Base-by-base conservation (phyloP, 2,888 invertebrate genomes). In the Macrophya annulata region DNA sequence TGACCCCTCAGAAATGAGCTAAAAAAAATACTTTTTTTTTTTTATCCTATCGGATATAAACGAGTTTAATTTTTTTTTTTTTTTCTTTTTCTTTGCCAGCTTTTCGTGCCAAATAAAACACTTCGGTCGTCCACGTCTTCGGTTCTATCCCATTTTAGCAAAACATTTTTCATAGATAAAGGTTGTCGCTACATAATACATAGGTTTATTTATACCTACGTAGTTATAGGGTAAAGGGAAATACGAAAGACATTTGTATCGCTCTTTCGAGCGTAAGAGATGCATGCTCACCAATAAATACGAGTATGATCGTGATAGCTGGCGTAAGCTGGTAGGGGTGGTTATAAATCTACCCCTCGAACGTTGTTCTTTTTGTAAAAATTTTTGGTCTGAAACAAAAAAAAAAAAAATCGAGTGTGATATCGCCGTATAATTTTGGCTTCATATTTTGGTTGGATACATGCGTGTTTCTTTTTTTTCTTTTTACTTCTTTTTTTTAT, bases 331-430 rank as follows among this genome's bases (percentile, higher is more conserved):
- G 31, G 4, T n/a, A 31, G 68, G 37, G 55, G 12, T 15, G 37
- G 31, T 25, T 62, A 68, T 37, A 68, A 68, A 68, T 68, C 68
- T 48, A 17, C 4, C 43, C 21, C 48, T 76, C 2, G 76, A 17
- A 76, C 40, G 25, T 9, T 15, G n/a, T 21, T 40, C 25, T 10
- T n/a, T 81, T 68, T 68, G 68, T 40, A 55, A 37, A 51, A 55
- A 76, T 55, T 43, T 59, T 81, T 81, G 59, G 62, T 81, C 81
- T 81, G 59, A 43, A 81, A 81, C 81, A 81, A 15, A 81, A 37
- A 81, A n/a, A 81, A n/a, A 51, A 25, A 48, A 25, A 51, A 31
- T 31, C 17, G 12, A 72, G 8, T 43, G 40, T 48, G 37, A 55
- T 12, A 37, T 55, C 17, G 31, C 10, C 12, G 55, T 0, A 77